These are phyloP conservation scores for Elysia crispata DNA, from an alignment of 2,888 invertebrate genomes.

Conservation along the genomic window DNA sequence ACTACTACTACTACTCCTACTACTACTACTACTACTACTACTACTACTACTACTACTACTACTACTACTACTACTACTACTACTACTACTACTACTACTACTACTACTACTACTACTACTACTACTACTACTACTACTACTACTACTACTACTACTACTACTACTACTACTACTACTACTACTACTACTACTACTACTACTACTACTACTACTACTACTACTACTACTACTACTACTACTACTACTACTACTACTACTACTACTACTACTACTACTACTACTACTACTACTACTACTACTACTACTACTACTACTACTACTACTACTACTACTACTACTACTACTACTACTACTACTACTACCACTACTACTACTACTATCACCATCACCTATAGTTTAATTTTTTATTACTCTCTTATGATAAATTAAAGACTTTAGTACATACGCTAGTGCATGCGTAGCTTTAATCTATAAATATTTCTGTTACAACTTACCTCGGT, in stretches of 20 bases:
- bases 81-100: constrained; percentile 10
- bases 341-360: constrained; percentile 18
- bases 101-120: constrained; percentile 10
- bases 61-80: constrained; percentile 10
- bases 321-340: constrained; percentile 41
- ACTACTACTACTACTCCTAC: no score
- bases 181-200: constrained; percentile 5
- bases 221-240: constrained; percentile 10
- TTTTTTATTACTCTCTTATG: no score
- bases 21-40: constrained; percentile 24
- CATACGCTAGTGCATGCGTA: no score
- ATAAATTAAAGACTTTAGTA: no score
- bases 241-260: constrained; percentile 10
- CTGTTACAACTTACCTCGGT: no score
- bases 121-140: background rate
- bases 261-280: constrained; percentile 14
- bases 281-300: constrained; percentile 33
- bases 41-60: constrained; percentile 10
- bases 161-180: background rate
- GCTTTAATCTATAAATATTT: no score
- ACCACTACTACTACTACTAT: constrained; percentile 31
- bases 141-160: background rate
- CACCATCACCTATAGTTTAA: constrained; percentile 16
- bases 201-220: constrained; percentile 13
- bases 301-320: constrained; percentile 37